phyloP scores from a whole-genome alignment of 2,113 vertebrate genomes.

The Gasterosteus nipponicus region DNA sequence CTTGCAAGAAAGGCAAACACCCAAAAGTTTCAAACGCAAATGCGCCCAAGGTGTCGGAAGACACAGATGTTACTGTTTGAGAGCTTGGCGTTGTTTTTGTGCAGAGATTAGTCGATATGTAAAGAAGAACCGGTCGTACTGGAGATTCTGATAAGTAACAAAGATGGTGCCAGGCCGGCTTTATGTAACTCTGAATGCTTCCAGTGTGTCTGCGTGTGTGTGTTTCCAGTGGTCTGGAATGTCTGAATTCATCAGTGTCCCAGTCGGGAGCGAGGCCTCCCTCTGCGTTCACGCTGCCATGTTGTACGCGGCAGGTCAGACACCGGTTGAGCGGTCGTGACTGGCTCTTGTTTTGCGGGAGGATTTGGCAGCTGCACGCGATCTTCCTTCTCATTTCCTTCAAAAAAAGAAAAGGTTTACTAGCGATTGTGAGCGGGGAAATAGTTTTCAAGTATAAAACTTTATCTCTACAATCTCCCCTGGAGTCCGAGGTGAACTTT shows the following conservation, averaged over 20 bases:
- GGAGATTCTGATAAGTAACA: constrained; percentile 10
- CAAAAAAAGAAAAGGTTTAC: too few species aligned
- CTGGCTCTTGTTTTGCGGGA: too few species aligned
- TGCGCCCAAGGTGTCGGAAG: constrained; percentile 19
- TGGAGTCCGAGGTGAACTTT: too few species aligned
- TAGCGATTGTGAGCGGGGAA: too few species aligned
- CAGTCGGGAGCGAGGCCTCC: neutral
- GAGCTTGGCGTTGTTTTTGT: constrained; percentile 21
- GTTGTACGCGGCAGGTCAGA: neutral
- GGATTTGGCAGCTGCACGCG: too few species aligned
- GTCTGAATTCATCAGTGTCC: neutral
- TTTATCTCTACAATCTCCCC: too few species aligned
- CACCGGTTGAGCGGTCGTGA: neutral
- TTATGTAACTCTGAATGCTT: constrained; percentile 29
- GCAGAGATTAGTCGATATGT: constrained; percentile 26
- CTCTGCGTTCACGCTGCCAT: neutral
- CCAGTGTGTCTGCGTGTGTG: neutral
- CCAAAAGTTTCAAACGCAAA: constrained; percentile 41
- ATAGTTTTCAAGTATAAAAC: too few species aligned
- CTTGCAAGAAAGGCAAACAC: constrained; percentile 30
- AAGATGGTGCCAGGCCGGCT: constrained; percentile 24
- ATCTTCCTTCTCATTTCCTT: too few species aligned
- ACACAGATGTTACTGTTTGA: constrained; percentile 34
- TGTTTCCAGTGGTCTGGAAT: neutral
- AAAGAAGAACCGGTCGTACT: constrained; percentile 22